Evolutionary conservation across 2,888 invertebrate species (phyloP).

Genomic region (Dynastes maya): DNA sequence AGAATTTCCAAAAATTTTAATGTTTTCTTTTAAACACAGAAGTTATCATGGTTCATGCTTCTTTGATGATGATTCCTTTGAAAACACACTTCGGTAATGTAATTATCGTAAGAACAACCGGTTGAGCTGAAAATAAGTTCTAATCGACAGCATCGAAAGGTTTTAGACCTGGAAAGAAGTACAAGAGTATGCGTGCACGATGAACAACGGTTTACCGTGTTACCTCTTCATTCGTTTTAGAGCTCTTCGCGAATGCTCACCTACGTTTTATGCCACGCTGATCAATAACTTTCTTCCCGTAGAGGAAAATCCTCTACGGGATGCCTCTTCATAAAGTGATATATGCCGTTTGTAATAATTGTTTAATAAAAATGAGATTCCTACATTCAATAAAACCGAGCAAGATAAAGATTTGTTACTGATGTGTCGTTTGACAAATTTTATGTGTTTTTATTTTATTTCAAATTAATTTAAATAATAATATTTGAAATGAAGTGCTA

Average conservation of each 20-base stretch:
- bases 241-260: slow-evolving; percentile 1
- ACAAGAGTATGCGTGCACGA: slow-evolving; percentile 1
- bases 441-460: no score
- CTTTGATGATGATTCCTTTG: not conserved
- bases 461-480: no score
- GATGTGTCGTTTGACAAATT: no score
- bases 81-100: slow-evolving; percentile 30
- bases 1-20: not conserved
- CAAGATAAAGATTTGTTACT: no score
- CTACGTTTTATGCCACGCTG: slow-evolving; percentile 16
- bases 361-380: no score
- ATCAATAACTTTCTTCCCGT: slow-evolving; percentile 20
- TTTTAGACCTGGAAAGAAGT: slow-evolving; percentile 19
- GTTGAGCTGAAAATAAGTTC: slow-evolving; percentile 23
- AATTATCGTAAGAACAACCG: not conserved
- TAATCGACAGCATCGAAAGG: not conserved
- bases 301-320: not conserved
- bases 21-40: not conserved
- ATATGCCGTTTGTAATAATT: not conserved
- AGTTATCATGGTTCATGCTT: not conserved
- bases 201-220: not conserved
- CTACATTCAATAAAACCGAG: no score
- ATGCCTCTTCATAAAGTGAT: slow-evolving; percentile 18
- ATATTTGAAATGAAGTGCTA: no score
- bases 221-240: slow-evolving; percentile 24